A percentile compares a stretch with the other conserved stretches of the same genome.
These are phyloP conservation scores for Protonemura montana DNA, from an alignment of 2,888 invertebrate genomes.

Conservation along the genomic window DNA sequence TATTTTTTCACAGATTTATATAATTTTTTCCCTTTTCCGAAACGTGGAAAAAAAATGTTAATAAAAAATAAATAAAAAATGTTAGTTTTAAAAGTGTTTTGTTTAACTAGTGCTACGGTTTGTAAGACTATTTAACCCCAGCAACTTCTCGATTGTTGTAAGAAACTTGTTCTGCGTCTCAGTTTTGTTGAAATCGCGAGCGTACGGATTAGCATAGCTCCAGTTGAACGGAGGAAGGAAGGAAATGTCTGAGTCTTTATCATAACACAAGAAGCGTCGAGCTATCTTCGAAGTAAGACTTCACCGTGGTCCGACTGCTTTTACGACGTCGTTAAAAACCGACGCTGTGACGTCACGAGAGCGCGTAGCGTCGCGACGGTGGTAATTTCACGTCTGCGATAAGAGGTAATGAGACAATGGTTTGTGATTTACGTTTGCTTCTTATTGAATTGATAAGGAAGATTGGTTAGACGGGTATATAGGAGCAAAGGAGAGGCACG, in stretches of 20 bases:
- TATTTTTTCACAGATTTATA: too few species aligned
- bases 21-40: too few species aligned
- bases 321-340: conserved; percentile 12
- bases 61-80: too few species aligned
- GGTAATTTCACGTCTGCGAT: neutral
- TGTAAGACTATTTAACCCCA: too few species aligned
- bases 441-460: neutral
- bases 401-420: neutral
- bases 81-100: too few species aligned
- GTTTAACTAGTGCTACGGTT: too few species aligned
- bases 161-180: neutral
- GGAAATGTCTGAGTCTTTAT: neutral
- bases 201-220: neutral
- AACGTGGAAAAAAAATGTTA: too few species aligned
- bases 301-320: neutral
- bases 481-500: neutral
- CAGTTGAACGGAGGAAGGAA: neutral
- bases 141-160: too few species aligned
- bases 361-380: neutral
- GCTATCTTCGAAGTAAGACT: neutral
- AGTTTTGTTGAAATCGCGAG: neutral
- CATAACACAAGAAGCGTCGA: conserved; percentile 1
- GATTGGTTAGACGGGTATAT: neutral
- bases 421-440: neutral
- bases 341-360: neutral